Evolutionary conservation across 2,888 invertebrate genomes (phyloP), one percentile per base, ranked within the genome.

Genomic region (Lucinisca nassula): DNA sequence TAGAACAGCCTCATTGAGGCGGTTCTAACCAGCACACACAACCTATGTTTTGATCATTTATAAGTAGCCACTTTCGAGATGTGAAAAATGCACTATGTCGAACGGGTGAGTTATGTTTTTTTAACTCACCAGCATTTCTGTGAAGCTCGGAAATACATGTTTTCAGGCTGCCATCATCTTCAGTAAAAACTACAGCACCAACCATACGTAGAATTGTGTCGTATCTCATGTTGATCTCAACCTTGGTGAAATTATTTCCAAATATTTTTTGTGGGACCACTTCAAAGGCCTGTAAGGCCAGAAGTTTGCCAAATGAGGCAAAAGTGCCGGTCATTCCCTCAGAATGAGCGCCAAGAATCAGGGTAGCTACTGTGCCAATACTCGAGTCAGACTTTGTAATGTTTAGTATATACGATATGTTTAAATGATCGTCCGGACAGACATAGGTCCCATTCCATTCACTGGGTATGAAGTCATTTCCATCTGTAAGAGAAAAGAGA

Each of bases 391-490:
- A 85, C 61, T 78, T 80, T 24, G 87, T 87, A 27, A 90, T 85
- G 32, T 88, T 90, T 79, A 88, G 78, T 10, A 72, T 12, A 37
- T 85, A 90, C 8, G 30, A 32, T 4, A 82, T 67, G 32, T 76
- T 72, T 24, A 32, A n/a, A 55, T 85, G 83, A 40, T 88, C 82
- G 21, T 82, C 79, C 1, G 74, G 12, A 40, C 92, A 92, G 4
- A 77, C 80, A 61, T 90, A 92, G n/a, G 80, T 84, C 12, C 92
- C 92, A 55, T 85, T 84, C 92, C 92, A 92, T 51, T 83, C 73
- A 87, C 92, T 92, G 12, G 92, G 91, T 0, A 92, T 37, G 74
- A 92, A 87, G 12, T 67, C 40, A 24, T 30, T 74, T n/a, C 74
- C 58, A 76, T 32, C 90, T 90, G 84, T 35, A 87, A 84, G n/a